Evolutionary conservation across 1,140 invertebrate species (phyloP), one percentile per base, ranked within the genome.

Genomic region (Pararge aegeria): DNA sequence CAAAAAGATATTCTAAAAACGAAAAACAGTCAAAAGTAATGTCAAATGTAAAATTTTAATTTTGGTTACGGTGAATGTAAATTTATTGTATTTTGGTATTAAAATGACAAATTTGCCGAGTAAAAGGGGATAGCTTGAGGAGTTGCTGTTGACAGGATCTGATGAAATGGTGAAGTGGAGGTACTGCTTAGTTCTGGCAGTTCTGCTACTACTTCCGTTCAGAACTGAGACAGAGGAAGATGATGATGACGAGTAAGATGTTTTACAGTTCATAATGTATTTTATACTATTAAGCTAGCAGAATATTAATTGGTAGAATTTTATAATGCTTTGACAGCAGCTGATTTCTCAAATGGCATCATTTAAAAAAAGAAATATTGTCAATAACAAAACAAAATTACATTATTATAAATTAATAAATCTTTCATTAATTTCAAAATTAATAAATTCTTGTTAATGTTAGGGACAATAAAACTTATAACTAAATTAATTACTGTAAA

Each of bases 61-160:
- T 55, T 61, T 49, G 7, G 29, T 37, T 55, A 30, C 34, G 60
- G 24, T 59, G 57, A 64, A 56, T 65, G 44, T 40, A 57, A 55
- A 64, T 15, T 27, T 64, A 46, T 20, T 46, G 46, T 61, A 20
- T 75, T 80, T 83, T 56, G 66, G 73, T 69, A 50, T 62, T 79
- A 84, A 80, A 80, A 87, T 87, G 83, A 79, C 68, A 87, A 87
- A 88, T 84, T 63, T 68, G 76, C 57, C 53, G 80, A 83, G 75
- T 75, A 55, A 37, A 46, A 37, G 50, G 10, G 46, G 54, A 18
- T 55, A 67, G 53, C 69, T 65, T 59, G 55, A 42, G 56, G 13
- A 48, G 37, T 38, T 68, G 29, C 64, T 54, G 6, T 30, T 38
- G 24, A 44, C 18, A 66, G 50, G 55, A 48, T 49, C 21, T 49